These are phyloP conservation scores for Cariama cristata DNA, from an alignment of 2,113 vertebrate species.

Conservation along the genomic window DNA sequence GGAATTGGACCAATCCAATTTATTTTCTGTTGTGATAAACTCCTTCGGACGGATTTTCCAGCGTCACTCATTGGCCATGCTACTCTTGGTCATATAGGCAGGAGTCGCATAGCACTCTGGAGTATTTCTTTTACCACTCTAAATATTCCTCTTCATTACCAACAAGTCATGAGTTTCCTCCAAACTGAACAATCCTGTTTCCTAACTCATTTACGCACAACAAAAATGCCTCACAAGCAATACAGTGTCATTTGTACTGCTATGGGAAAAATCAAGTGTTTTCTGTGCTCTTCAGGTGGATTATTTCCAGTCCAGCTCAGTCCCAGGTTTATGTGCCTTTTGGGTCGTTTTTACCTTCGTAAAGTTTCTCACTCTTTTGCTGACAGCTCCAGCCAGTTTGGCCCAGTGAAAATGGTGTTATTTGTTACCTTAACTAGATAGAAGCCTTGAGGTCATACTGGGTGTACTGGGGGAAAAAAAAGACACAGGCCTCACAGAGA, in stretches of 20 bases:
- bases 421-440: background rate
- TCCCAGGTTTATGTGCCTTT: background rate
- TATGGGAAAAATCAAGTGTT: background rate
- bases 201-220: background rate
- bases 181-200: background rate
- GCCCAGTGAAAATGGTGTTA: background rate
- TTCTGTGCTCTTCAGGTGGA: background rate
- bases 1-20: background rate
- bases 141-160: background rate
- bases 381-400: background rate
- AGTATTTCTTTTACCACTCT: background rate
- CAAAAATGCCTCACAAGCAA: fast-evolving
- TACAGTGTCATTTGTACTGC: fast-evolving
- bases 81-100: background rate
- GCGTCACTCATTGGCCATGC: background rate
- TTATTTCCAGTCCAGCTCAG: background rate
- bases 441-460: background rate
- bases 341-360: background rate
- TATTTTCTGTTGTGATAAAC: background rate
- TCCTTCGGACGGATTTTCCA: background rate
- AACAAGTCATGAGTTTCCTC: background rate
- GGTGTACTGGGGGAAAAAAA: background rate
- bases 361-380: background rate
- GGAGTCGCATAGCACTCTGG: background rate
- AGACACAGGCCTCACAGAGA: background rate